Base-by-base conservation (phyloP, 2,888 invertebrate species). In the Microdon myrmicae region DNA sequence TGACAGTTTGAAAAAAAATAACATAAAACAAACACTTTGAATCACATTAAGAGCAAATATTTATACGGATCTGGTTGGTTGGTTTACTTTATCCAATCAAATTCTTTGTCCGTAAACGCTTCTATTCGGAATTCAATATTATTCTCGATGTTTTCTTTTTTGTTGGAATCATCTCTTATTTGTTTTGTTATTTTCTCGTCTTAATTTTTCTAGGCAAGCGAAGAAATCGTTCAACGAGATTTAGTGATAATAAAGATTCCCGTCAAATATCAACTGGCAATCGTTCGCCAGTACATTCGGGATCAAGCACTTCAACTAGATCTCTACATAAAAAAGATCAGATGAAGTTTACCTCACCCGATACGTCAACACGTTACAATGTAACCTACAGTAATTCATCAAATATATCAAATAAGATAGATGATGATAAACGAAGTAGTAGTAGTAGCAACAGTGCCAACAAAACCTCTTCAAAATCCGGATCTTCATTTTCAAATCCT, bases 221-320 rank as follows among this genome's bases (percentile, higher is more conserved):
- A 1, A 69, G 71, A 10, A 77, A 73, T 61, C 74, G 80, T 6
- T 77, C 74, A 4, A 75, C 80, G 2, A 75, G 79, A 12, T 80
- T 80, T 44, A 80, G 79, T 68, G 79, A 79, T 67, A 77, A 76
- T 28, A 79, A 79, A 67, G 79, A 79, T 28, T 72, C 73, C 8
- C 44, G 67, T 34, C 51, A 58, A n/a, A 8, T 47, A 3, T 4
- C 41, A 14, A 8, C 51, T 0, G 37, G 35, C 14, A 58, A 56
- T 41, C 58, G 47, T 5, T 51, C 45, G 14, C 58, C 45, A 4
- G 20, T 45, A 8, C 23, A 47, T 9, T 19, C 53, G 31, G 51
- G 47, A 14, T 47, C 58, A 6, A 45, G 51, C 3, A 64, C 26
- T 22, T 43, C 58, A 25, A 39, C 51, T 17, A n/a, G n/a, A n/a